phyloP scores from a whole-genome alignment of 1,140 invertebrate genomes.

The Adoxophyes honmai region DNA sequence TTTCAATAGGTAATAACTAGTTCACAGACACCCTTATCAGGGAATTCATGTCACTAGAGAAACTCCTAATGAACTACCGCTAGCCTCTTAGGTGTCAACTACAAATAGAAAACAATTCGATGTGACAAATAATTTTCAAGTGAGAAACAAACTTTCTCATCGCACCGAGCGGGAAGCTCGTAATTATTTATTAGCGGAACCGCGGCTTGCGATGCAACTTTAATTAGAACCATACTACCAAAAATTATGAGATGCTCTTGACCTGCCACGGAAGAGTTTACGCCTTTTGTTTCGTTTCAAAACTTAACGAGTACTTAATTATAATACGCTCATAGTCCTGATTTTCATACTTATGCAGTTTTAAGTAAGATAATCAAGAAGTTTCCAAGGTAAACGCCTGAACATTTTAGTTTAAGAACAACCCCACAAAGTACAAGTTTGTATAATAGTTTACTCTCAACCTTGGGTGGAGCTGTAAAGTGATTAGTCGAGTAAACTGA shows the following conservation, averaged over 20 bases:
- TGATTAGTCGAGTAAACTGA: background rate
- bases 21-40: background rate
- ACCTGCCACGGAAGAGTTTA: conserved; percentile 38
- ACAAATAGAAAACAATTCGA: background rate
- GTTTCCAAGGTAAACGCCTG: background rate
- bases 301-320: background rate
- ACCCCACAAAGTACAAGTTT: background rate
- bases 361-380: background rate
- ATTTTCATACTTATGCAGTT: background rate
- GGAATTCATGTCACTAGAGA: background rate
- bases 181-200: conserved; percentile 57
- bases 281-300: conserved; percentile 19
- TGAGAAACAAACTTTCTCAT: conserved; percentile 49
- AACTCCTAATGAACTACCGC: background rate
- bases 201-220: conserved; percentile 33
- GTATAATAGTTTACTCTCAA: conserved; percentile 1
- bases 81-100: background rate
- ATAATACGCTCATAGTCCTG: background rate
- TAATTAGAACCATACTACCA: conserved; percentile 52
- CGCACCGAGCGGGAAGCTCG: conserved; percentile 45
- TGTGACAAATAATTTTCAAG: conserved; percentile 25
- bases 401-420: background rate
- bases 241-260: conserved; percentile 40
- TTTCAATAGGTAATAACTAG: conserved; percentile 30
- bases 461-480: background rate